Percentiles rank a stretch among this genome's conserved stretches.
Evolutionary conservation across 2,888 invertebrate species (phyloP).

Genomic region (Hanleya hanleyi): DNA sequence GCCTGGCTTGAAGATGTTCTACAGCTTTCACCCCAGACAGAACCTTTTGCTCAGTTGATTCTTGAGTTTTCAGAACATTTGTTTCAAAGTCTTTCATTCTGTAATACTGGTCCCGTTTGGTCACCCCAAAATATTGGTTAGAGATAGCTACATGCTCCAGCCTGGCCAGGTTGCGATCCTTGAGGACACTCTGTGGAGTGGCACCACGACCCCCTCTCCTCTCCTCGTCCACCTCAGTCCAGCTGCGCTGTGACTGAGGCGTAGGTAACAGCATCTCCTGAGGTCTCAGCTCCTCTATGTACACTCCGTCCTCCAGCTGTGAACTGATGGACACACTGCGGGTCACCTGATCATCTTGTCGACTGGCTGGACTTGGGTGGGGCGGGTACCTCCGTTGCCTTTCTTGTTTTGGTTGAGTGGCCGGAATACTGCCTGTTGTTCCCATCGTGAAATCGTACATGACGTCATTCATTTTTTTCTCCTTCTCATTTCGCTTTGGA

Average conservation of each 20-base stretch:
- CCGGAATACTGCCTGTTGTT: constrained; percentile 59
- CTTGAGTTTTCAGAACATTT: constrained; percentile 58
- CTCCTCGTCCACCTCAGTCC: background rate
- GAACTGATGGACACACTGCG: constrained; percentile 41
- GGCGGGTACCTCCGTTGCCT: background rate
- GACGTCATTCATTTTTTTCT: constrained; percentile 53
- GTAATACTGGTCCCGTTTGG: constrained; percentile 67
- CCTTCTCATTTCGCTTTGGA: background rate
- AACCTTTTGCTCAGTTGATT: constrained; percentile 59
- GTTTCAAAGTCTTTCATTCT: constrained; percentile 62
- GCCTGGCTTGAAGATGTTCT: constrained; percentile 57
- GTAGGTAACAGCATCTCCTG: constrained; percentile 55
- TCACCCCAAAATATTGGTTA: constrained; percentile 59
- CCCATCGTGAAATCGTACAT: constrained; percentile 66
- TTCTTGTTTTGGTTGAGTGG: constrained; percentile 16
- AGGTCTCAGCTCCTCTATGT: constrained; percentile 60
- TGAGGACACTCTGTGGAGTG: constrained; percentile 14
- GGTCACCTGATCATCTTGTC: background rate
- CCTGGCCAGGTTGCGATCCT: constrained; percentile 25
- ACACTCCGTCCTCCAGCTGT: constrained; percentile 59
- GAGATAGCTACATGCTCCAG: background rate
- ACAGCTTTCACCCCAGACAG: constrained; percentile 64
- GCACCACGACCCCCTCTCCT: constrained; percentile 2
- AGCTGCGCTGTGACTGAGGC: constrained; percentile 15
- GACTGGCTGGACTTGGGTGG: background rate